Evolutionary conservation across 2,113 vertebrate species (phyloP).

Genomic region (Promerops cafer): DNA sequence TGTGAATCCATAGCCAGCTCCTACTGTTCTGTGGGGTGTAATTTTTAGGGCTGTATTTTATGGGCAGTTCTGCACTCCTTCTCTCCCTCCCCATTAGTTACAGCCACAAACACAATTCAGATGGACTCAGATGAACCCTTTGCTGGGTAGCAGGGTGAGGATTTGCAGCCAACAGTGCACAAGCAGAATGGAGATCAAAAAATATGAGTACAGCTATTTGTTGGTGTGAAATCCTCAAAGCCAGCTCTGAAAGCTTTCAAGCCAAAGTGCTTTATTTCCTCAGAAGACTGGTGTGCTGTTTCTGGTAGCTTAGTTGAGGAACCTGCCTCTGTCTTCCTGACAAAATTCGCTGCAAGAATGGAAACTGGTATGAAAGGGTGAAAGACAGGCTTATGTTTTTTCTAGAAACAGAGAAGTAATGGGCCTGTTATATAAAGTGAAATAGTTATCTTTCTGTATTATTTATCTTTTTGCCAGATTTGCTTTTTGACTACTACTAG

Average conservation of each 20-base stretch:
- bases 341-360: not conserved
- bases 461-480: not conserved
- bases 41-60: not conserved
- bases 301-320: not conserved
- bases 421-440: not conserved
- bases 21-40: not conserved
- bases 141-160: not conserved
- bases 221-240: not conserved
- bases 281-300: not conserved
- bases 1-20: not conserved
- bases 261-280: not conserved
- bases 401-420: not conserved
- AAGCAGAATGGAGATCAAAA: not conserved
- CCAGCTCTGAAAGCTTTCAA: not conserved
- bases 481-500: not conserved
- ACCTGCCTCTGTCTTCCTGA: not conserved
- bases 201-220: not conserved
- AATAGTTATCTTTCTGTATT: not conserved
- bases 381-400: not conserved
- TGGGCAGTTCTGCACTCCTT: not conserved
- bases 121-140: not conserved
- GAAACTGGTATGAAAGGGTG: not conserved
- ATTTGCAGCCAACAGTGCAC: not conserved
- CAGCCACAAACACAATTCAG: not conserved
- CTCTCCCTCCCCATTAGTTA: slow-evolving; percentile 7